These are phyloP conservation scores for Phengaris alcon DNA, from an alignment of 2,888 invertebrate species.

Conservation along the genomic window DNA sequence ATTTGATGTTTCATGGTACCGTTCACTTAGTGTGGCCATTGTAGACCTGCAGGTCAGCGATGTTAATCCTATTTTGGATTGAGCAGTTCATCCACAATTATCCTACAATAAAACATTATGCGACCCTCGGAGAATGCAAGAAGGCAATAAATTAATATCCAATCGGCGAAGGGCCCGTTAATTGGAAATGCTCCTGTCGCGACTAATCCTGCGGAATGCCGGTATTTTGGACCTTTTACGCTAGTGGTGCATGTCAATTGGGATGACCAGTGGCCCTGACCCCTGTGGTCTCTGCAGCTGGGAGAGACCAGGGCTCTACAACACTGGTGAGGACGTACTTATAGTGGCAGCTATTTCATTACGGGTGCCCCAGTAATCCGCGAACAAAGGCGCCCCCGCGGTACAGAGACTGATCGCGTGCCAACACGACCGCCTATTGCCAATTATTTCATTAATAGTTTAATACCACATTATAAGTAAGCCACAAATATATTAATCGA, in stretches of 20 bases:
- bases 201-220: conserved; percentile 47
- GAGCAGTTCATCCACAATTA: conserved; percentile 9
- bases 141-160: conserved; percentile 47
- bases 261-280: not conserved
- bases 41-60: no score
- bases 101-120: not conserved
- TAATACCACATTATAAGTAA: not conserved
- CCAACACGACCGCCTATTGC: conserved; percentile 45
- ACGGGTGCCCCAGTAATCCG: conserved; percentile 46
- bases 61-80: not conserved
- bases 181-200: conserved; percentile 46
- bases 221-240: conserved; percentile 32
- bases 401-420: conserved; percentile 37
- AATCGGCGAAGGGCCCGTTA: conserved; percentile 43
- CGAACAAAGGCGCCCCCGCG: conserved; percentile 44
- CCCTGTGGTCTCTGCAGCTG: not conserved
- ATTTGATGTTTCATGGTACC: no score
- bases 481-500: conserved; percentile 2
- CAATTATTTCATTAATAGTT: conserved; percentile 20
- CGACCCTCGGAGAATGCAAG: conserved; percentile 29
- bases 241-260: no score
- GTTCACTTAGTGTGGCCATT: no score
- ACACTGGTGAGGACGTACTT: conserved; percentile 38
- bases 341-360: conserved; percentile 56
- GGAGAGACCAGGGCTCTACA: not conserved